A percentile compares a stretch with the other conserved stretches of the same genome.
These are phyloP conservation scores for Grammomys dolichurus DNA, from an alignment of 2,113 vertebrate genomes.

Conservation along the genomic window DNA sequence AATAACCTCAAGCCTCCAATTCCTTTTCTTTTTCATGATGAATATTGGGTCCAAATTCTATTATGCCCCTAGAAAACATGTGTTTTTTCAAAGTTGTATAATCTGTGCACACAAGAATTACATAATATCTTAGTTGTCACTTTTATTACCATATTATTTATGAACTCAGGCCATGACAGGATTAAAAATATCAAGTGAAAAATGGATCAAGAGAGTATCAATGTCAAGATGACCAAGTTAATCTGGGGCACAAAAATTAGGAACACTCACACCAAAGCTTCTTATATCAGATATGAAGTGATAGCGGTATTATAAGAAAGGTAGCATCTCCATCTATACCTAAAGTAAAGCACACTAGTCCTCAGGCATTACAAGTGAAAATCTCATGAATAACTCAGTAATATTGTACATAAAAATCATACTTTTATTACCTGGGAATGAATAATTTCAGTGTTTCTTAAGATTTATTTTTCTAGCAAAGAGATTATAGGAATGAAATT, in stretches of 20 bases:
- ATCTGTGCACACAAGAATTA: background rate
- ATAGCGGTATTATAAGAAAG: background rate
- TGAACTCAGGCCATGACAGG: background rate
- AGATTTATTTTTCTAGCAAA: background rate
- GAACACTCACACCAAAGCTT: background rate
- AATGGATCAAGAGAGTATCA: background rate
- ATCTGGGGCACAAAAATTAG: background rate
- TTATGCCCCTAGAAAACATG: background rate
- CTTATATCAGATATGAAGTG: background rate
- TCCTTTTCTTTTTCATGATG: background rate
- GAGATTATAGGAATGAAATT: background rate
- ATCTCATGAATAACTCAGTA: background rate
- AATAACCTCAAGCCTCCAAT: background rate
- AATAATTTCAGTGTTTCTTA: background rate
- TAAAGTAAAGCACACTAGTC: conserved; percentile 2
- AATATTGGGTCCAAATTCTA: background rate
- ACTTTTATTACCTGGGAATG: background rate
- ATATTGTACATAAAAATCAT: background rate
- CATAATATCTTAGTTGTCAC: background rate
- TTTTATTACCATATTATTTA: background rate
- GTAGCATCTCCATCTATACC: background rate
- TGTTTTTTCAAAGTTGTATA: background rate
- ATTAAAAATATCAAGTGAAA: conserved; percentile 1
- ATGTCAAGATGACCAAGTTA: conserved; percentile 18
- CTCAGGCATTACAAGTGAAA: background rate